Evolutionary conservation across 2,888 invertebrate genomes (phyloP).

Genomic region (Lithophane leautieri): DNA sequence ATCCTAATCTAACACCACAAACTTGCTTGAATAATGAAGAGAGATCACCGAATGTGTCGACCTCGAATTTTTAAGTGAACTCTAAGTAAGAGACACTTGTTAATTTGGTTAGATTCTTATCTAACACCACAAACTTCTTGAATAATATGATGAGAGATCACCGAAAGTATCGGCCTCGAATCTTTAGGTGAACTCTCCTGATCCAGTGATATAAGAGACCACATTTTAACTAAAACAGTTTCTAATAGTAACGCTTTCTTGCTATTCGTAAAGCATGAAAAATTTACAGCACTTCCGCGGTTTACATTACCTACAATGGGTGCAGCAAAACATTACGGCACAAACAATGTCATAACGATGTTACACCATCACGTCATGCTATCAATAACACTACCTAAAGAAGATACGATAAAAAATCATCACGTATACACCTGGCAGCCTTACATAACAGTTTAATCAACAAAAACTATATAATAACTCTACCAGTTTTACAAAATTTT

Average conservation of each 20-base stretch:
- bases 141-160: background rate
- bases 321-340: constrained; percentile 23
- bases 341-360: constrained; percentile 24
- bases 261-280: constrained; percentile 1
- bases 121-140: background rate
- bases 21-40: background rate
- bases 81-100: background rate
- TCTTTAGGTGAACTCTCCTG: background rate
- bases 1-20: background rate
- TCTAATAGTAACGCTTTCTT: background rate
- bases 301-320: constrained; percentile 22
- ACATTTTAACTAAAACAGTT: background rate
- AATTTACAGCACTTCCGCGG: constrained; percentile 4
- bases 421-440: constrained; percentile 42
- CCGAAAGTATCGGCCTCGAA: background rate
- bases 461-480: constrained; percentile 31
- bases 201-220: background rate
- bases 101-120: background rate
- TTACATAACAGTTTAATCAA: constrained; percentile 33
- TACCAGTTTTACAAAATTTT: constrained; percentile 43
- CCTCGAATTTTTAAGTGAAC: background rate
- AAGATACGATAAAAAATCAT: constrained; percentile 36
- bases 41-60: background rate
- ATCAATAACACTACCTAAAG: constrained; percentile 37
- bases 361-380: constrained; percentile 31